Percentiles rank a stretch among this genome's conserved stretches.
Conservation (phyloP, 2,888 invertebrate genomes). For the Mythimna lalbum region DNA sequence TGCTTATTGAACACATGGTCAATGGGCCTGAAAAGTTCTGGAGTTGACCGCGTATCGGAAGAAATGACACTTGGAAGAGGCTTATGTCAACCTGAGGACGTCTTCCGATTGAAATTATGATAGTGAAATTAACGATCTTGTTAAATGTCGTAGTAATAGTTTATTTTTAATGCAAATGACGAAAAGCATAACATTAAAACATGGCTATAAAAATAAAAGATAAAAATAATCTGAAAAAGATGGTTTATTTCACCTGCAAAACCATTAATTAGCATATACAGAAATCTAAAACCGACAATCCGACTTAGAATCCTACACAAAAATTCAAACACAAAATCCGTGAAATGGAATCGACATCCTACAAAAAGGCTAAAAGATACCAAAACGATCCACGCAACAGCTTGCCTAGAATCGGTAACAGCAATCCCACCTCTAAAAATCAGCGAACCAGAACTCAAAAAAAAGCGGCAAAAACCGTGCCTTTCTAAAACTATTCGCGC, state of each 20-base stretch:
- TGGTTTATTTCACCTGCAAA: background rate
- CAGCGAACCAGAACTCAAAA: constrained; percentile 22
- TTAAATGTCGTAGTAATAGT: too few species aligned
- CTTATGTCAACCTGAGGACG: too few species aligned
- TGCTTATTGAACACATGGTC: too few species aligned
- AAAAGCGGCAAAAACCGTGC: constrained; percentile 38
- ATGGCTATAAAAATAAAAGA: background rate
- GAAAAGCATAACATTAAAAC: background rate
- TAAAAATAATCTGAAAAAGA: background rate
- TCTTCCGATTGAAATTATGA: too few species aligned
- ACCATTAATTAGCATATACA: constrained; percentile 10
- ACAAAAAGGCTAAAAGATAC: constrained; percentile 26
- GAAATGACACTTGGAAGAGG: too few species aligned
- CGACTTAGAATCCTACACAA: constrained; percentile 3
- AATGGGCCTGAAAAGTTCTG: too few species aligned
- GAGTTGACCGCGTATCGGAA: too few species aligned
- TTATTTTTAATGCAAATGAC: background rate
- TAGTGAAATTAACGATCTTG: too few species aligned
- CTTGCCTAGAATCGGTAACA: constrained; percentile 15
- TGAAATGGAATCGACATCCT: constrained; percentile 16
- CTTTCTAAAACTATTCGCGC: constrained; percentile 61
- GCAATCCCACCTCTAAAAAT: constrained; percentile 28
- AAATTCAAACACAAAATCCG: constrained; percentile 21
- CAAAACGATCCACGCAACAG: constrained; percentile 20
- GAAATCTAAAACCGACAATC: background rate